A percentile compares a stretch with the other conserved stretches of the same genome.
phyloP scores from a whole-genome alignment of 2,888 invertebrate species.

The Cyaniris semiargus region DNA sequence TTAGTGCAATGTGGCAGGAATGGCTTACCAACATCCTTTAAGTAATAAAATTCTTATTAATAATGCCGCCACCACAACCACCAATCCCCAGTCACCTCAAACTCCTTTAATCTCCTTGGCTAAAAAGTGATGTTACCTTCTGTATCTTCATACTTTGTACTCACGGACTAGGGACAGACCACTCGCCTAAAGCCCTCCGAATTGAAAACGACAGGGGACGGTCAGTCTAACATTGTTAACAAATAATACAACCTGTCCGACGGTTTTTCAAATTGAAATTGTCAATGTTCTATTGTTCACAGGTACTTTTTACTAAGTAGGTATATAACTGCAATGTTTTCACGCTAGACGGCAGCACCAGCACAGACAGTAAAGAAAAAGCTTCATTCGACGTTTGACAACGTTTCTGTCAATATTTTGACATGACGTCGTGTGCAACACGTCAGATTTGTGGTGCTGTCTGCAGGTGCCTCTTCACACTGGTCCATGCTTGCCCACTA shows the following conservation, averaged over 20 bases:
- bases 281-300: neutral
- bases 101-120: neutral
- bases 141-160: neutral
- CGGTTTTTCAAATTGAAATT: neutral
- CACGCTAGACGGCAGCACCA: no score
- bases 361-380: no score
- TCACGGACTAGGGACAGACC: constrained; percentile 22
- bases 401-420: no score
- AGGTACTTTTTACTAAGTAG: neutral
- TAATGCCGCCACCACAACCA: no score
- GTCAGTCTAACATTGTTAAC: constrained; percentile 1
- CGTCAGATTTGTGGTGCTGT: no score
- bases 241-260: neutral
- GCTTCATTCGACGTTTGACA: no score
- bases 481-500: no score
- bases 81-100: neutral
- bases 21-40: no score
- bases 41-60: no score
- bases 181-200: constrained; percentile 26
- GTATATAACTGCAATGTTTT: neutral
- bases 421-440: no score
- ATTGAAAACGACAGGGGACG: constrained; percentile 33
- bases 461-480: no score
- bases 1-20: no score
- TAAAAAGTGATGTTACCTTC: neutral